Evolutionary conservation across 1,140 invertebrate species (phyloP).

Genomic region (Orchesella cincta): DNA sequence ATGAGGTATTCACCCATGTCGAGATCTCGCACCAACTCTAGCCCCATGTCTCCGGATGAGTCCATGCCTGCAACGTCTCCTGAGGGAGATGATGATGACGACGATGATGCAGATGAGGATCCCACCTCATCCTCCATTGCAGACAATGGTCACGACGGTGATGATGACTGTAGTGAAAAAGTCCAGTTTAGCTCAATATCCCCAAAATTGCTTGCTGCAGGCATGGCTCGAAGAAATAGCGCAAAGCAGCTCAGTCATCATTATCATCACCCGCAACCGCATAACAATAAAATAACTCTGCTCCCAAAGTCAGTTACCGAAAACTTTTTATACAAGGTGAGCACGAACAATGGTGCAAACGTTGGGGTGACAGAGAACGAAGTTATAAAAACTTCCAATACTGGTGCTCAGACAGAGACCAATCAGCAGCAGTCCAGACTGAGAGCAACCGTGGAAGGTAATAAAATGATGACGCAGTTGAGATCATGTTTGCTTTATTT

Average conservation of each 20-base stretch:
- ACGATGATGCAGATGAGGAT: not conserved
- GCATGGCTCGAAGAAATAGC: not conserved
- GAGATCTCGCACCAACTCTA: conserved; percentile 19
- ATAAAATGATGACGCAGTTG: no score
- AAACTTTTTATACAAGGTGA: conserved; percentile 45
- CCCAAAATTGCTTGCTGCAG: conserved; percentile 3
- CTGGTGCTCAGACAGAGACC: not conserved
- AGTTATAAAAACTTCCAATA: not conserved
- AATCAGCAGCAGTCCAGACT: not conserved
- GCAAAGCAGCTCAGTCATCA: conserved; percentile 5
- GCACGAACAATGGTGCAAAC: not conserved
- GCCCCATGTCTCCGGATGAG: conserved; percentile 4
- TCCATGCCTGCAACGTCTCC: not conserved
- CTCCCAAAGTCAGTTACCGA: conserved; percentile 50
- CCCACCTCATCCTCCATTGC: not conserved
- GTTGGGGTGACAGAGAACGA: not conserved
- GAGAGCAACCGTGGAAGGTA: not conserved
- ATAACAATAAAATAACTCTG: conserved; percentile 9
- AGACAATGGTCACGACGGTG: conserved; percentile 20
- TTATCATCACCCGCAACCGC: conserved; percentile 4
- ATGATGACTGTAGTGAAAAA: conserved; percentile 36
- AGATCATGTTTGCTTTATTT: not conserved
- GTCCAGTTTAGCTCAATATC: not conserved
- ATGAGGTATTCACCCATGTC: conserved; percentile 46
- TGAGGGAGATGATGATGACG: conserved; percentile 39